These are phyloP conservation scores for Tetramorium parvispinum DNA, from an alignment of 1,140 invertebrate genomes.

Conservation along the genomic window DNA sequence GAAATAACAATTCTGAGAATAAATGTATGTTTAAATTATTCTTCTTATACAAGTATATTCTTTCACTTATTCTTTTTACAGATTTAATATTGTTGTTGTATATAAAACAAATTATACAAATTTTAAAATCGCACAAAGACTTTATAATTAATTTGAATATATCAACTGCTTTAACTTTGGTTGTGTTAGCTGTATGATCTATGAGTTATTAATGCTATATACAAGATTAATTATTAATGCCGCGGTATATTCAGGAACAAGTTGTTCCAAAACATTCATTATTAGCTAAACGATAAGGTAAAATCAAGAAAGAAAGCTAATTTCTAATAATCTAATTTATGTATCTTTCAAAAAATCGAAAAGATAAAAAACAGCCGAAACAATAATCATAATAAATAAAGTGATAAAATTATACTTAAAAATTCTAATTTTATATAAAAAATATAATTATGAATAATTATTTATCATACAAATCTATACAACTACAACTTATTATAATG, in stretches of 20 bases:
- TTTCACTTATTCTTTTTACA: background rate
- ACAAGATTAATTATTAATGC: background rate
- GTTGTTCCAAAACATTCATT: background rate
- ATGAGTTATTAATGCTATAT: background rate
- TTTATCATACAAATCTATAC: background rate
- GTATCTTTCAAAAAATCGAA: background rate
- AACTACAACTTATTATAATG: background rate
- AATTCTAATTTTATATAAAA: background rate
- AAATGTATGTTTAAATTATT: background rate
- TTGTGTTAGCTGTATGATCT: constrained; percentile 3
- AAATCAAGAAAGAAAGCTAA: background rate
- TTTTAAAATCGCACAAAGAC: background rate
- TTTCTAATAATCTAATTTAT: background rate
- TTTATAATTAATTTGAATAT: background rate
- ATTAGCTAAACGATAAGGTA: background rate
- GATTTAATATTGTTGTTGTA: background rate
- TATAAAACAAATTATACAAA: background rate
- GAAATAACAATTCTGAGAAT: background rate
- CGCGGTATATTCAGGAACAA: background rate
- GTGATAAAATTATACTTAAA: background rate
- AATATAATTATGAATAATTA: background rate
- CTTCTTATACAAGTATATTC: no score
- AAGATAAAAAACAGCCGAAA: background rate
- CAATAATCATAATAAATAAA: constrained; percentile 5
- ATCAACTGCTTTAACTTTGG: constrained; percentile 2